phyloP scores from a whole-genome alignment of 35 echinoderm and acorn worm genomes.

The Apostichopus parvimensis region DNA sequence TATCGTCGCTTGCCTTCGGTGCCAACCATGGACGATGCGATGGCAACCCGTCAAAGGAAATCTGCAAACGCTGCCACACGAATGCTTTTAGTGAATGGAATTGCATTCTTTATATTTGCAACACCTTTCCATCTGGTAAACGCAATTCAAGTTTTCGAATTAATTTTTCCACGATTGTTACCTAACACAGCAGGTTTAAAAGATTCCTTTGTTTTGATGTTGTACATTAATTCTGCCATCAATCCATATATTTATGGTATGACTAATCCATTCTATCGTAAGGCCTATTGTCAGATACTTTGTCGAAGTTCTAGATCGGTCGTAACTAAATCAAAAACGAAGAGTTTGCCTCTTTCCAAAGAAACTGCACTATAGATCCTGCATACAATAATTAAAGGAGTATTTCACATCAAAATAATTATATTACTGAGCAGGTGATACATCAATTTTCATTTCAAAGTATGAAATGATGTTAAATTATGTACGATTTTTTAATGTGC shows the following conservation, averaged over 20 bases:
- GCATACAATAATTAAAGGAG: no score
- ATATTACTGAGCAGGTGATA: no score
- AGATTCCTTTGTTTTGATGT: conserved; percentile 7
- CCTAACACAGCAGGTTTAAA: neutral
- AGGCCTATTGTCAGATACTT: neutral
- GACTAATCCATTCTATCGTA: conserved; percentile 57
- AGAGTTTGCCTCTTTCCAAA: no score
- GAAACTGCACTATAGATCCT: no score
- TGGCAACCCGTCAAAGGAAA: neutral
- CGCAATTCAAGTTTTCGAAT: neutral
- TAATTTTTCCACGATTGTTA: neutral
- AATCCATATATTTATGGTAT: conserved; percentile 64
- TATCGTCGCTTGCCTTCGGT: neutral
- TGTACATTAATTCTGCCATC: conserved; percentile 62
- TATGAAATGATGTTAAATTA: no score
- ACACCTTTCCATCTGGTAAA: conserved; percentile 43
- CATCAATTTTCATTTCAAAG: no score
- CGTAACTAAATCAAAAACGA: no score
- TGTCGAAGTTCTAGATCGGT: no score
- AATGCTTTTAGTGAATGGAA: conserved; percentile 72
- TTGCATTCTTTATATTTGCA: conserved; percentile 61
- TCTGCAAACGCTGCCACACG: conserved; percentile 53
- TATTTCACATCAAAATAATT: no score
- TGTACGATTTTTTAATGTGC: no score
- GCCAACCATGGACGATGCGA: neutral